Percentiles rank a stretch among this genome's conserved stretches.
Conservation (phyloP, 2,113 vertebrate genomes). For the Corythaixoides concolor region DNA sequence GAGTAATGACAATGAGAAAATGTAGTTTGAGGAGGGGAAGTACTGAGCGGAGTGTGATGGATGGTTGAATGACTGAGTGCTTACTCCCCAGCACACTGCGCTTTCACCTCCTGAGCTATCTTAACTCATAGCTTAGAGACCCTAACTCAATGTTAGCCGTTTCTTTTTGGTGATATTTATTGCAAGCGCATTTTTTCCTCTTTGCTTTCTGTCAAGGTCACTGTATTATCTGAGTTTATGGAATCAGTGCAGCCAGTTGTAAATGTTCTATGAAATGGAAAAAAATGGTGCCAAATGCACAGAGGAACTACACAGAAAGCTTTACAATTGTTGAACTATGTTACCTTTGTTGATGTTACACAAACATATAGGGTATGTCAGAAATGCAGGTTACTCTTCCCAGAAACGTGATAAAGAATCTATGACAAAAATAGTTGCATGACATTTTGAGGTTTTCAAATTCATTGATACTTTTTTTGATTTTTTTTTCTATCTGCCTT, state of each 20-base stretch:
- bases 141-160: neutral
- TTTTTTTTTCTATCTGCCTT: neutral
- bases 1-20: neutral
- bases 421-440: neutral
- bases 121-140: neutral
- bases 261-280: neutral
- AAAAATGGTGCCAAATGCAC: neutral
- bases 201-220: neutral
- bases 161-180: neutral
- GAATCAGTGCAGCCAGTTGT: neutral
- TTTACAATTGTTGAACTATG: neutral
- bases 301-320: neutral
- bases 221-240: neutral
- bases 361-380: neutral
- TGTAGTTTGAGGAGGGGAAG: neutral
- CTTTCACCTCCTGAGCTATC: neutral
- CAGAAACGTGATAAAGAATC: neutral
- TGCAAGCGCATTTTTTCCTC: neutral
- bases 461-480: fast-evolving
- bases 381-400: neutral
- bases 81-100: neutral
- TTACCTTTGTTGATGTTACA: neutral
- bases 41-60: neutral
- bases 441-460: neutral
- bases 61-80: neutral